Base-by-base conservation (phyloP, 1,140 invertebrate species). In the Holcopasites calliopsidis region DNA sequence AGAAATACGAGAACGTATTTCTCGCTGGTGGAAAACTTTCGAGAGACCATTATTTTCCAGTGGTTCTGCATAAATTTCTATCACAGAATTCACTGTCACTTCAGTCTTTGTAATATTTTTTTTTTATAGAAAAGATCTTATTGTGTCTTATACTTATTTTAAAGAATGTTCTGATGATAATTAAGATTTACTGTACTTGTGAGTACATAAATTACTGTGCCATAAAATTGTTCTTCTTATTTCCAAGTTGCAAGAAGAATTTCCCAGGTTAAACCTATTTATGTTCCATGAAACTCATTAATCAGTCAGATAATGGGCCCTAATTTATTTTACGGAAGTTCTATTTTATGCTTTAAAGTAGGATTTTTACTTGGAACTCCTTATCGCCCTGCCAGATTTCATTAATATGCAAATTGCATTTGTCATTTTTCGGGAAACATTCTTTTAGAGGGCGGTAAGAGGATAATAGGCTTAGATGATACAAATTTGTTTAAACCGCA, bases 41-140 rank as follows among this genome's bases (percentile, higher is more conserved):
- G 23, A 62, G 40, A 31, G 38, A 28, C 26, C 40, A 62, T 62
- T 62, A 62, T 62, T 62, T 47, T 31, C 18, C 18, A n/a, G 10
- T 38, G 11, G 23, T 44, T 62, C 26, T 62, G 21, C 1, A 16
- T 47, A 23, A 18, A 60, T 64, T 31, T 21, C 23, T 18, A 8
- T 21, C 16, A n/a, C n/a, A 47, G 31, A 31, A 64, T 49, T 64
- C 60, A 26, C 31, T 31, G 40, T 1, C 28, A 11, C n/a, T 64
- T 64, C 26, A 60, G 16, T 1, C 21, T 10, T 38, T 60, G n/a
- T 16, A 23, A n/a, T 18, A 47, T n/a, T n/a, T 47, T 31, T 31
- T 42, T 35, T 18, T 21, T 28, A 31, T n/a, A 31, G 13, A 31
- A 47, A 23, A 47, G 11, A 16, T 31, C 26, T 44, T 10, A 8